phyloP scores from a whole-genome alignment of 1,140 invertebrate genomes.

The Drosophila littoralis region DNA sequence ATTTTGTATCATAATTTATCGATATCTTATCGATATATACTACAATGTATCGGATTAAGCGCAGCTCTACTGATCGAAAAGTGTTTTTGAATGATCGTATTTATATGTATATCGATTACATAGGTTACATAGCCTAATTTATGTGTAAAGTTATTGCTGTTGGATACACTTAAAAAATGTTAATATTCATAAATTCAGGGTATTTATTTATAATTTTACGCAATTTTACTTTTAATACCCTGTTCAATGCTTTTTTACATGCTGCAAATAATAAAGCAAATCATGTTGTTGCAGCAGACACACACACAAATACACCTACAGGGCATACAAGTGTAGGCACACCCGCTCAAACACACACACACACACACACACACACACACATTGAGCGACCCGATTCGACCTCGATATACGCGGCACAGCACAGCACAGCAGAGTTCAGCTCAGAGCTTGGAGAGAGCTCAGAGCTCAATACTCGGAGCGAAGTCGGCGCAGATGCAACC shows the following conservation, averaged over 20 bases:
- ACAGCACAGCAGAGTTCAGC: neutral
- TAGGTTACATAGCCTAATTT: too few species aligned
- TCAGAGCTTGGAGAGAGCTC: slow-evolving; percentile 20
- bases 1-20: too few species aligned
- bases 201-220: neutral
- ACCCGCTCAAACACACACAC: slow-evolving; percentile 29
- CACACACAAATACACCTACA: slow-evolving; percentile 7
- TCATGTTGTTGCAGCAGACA: slow-evolving; percentile 43
- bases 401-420: slow-evolving; percentile 36
- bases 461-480: slow-evolving; percentile 21
- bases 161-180: too few species aligned
- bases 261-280: slow-evolving; percentile 41
- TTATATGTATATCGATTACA: too few species aligned
- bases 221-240: slow-evolving; percentile 13
- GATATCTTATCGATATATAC: too few species aligned
- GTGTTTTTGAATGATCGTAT: too few species aligned
- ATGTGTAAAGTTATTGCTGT: too few species aligned
- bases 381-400: slow-evolving; percentile 36
- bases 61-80: too few species aligned
- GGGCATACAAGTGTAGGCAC: slow-evolving; percentile 40
- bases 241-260: slow-evolving; percentile 7
- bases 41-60: too few species aligned
- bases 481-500: slow-evolving; percentile 48
- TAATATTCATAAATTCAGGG: neutral
- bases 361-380: slow-evolving; percentile 10